Evolutionary conservation across 2,888 invertebrate species (phyloP).

Genomic region (Rhodophaea formosa): DNA sequence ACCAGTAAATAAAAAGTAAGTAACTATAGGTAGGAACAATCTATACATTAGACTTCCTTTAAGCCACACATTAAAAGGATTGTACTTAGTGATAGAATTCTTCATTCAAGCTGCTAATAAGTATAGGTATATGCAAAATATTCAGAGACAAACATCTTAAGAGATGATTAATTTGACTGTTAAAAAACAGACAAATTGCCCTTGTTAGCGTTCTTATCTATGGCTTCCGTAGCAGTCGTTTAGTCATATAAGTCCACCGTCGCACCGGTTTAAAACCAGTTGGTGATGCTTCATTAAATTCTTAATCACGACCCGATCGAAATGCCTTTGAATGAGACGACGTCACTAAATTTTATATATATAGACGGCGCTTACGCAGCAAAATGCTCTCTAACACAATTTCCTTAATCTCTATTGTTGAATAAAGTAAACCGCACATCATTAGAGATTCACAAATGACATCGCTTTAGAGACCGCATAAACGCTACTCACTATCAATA

Average conservation of each 20-base stretch:
- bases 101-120: neutral
- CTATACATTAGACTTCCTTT: too few species aligned
- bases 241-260: neutral
- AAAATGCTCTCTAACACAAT: neutral
- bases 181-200: neutral
- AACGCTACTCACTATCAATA: slow-evolving; percentile 35
- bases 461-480: slow-evolving; percentile 20
- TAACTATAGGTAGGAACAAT: too few species aligned
- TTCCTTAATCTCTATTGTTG: slow-evolving; percentile 1
- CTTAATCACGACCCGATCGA: neutral
- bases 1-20: neutral
- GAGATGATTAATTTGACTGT: neutral
- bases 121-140: neutral
- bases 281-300: slow-evolving; percentile 10
- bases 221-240: slow-evolving; percentile 8
- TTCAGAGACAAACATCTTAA: neutral
- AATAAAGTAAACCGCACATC: neutral
- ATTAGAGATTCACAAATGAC: slow-evolving; percentile 9
- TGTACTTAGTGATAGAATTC: neutral
- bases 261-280: slow-evolving; percentile 12
- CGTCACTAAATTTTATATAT: neutral
- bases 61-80: too few species aligned
- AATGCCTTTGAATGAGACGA: slow-evolving; percentile 2
- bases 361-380: neutral
- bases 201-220: slow-evolving; percentile 12